Percentiles rank a stretch among this genome's conserved stretches.
Evolutionary conservation across 2,888 invertebrate genomes (phyloP).

Genomic region (Metallyticus violacea): DNA sequence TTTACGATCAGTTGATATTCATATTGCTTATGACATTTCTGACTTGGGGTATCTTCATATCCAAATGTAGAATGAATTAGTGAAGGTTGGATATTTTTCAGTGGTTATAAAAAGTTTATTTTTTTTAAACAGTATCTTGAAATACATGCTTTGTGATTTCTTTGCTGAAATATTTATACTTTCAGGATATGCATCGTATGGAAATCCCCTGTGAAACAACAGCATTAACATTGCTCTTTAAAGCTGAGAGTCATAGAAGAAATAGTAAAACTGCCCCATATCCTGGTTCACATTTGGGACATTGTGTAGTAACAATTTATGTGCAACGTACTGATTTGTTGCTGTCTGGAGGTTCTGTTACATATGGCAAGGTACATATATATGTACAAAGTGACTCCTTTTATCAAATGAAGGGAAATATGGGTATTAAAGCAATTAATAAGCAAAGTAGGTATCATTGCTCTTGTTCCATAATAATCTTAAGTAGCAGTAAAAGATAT

Average conservation of each 20-base stretch:
- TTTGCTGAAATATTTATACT: not conserved
- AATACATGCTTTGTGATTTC: not conserved
- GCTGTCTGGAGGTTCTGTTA: not conserved
- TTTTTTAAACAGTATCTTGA: not conserved
- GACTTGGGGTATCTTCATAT: no score
- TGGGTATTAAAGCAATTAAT: no score
- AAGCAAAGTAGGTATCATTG: not conserved
- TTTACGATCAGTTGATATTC: no score
- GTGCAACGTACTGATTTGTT: not conserved
- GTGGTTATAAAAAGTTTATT: no score
- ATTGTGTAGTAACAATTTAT: not conserved
- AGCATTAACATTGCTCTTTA: not conserved
- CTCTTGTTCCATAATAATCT: no score
- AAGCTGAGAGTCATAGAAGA: not conserved
- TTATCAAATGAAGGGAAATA: no score
- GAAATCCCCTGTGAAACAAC: not conserved
- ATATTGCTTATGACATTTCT: no score
- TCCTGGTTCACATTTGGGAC: not conserved
- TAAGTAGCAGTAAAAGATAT: no score
- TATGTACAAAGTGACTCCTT: no score
- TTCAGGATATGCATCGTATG: not conserved
- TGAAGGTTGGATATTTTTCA: no score
- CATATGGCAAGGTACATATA: not conserved
- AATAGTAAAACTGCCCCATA: not conserved
- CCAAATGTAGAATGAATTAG: no score